phyloP scores from a whole-genome alignment of 2,797 vertebrate species.

The Heterohyrax brucei region DNA sequence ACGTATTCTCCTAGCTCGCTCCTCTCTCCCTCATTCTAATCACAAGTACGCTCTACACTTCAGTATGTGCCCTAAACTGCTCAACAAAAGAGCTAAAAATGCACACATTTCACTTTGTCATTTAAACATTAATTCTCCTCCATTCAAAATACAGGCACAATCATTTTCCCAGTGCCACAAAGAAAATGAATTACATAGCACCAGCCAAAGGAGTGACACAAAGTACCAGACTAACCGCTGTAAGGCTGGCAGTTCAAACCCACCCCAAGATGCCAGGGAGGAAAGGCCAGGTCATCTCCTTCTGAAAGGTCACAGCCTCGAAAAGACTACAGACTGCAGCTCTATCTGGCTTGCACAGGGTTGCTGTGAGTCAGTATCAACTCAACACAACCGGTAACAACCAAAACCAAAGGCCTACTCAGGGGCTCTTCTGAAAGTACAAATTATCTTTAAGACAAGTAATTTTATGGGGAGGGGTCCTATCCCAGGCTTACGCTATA shows the following conservation, averaged over 20 bases:
- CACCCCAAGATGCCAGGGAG: neutral
- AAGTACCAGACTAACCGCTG: neutral
- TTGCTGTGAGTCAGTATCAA: neutral
- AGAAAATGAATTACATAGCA: neutral
- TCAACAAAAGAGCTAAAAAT: neutral
- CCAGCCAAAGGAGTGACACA: neutral
- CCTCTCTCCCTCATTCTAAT: neutral
- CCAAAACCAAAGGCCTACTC: neutral
- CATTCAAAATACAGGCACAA: neutral
- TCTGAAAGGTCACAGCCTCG: too few species aligned
- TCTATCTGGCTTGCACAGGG: neutral
- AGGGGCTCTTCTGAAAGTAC: neutral
- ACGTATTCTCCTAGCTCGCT: neutral
- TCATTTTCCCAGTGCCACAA: neutral
- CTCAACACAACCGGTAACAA: neutral
- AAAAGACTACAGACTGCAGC: neutral
- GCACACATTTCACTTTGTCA: neutral
- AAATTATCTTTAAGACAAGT: neutral
- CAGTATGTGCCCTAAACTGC: neutral
- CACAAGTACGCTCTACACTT: neutral
- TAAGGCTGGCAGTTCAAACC: neutral
- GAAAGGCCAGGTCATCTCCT: too few species aligned
- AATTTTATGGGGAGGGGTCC: neutral
- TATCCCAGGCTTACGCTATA: neutral
- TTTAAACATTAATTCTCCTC: neutral